Evolutionary conservation across 1,140 invertebrate species (phyloP).

Genomic region (Eumaeus atala): DNA sequence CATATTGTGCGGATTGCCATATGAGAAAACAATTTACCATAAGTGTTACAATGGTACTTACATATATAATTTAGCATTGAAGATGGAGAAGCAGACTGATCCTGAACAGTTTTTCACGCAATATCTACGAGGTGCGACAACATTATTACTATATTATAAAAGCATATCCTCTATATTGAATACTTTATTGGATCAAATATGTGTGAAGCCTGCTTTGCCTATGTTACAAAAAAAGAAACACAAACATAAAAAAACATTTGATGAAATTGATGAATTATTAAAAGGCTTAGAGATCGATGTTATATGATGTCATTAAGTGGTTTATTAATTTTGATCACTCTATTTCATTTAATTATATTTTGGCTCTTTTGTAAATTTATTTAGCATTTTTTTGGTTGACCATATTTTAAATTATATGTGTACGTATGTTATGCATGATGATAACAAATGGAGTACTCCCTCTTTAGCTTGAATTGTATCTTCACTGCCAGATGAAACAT

Average conservation of each 20-base stretch:
- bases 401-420: too few relatives aligned
- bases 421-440: too few relatives aligned
- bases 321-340: too few relatives aligned
- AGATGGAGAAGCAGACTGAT: slow-evolving; percentile 73
- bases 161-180: slow-evolving; percentile 47
- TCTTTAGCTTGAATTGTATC: too few relatives aligned
- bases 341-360: too few relatives aligned
- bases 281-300: slow-evolving; percentile 8
- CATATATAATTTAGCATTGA: slow-evolving; percentile 81
- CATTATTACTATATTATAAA: slow-evolving; percentile 65
- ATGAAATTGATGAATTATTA: slow-evolving; percentile 27
- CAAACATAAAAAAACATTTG: slow-evolving; percentile 37
- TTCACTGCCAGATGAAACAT: too few relatives aligned
- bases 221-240: slow-evolving; percentile 33
- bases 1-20: slow-evolving; percentile 76
- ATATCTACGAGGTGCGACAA: slow-evolving; percentile 68
- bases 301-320: neutral
- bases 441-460: too few relatives aligned
- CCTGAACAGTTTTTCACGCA: slow-evolving; percentile 72
- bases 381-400: too few relatives aligned
- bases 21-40: slow-evolving; percentile 70
- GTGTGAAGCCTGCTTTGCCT: slow-evolving; percentile 33
- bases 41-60: slow-evolving; percentile 82
- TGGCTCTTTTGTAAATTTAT: too few relatives aligned
- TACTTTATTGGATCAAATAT: slow-evolving; percentile 35